Evolutionary conservation across 2,888 invertebrate genomes (phyloP), one percentile per base, ranked within the genome.

Genomic region (Trichopoda pennipes): DNA sequence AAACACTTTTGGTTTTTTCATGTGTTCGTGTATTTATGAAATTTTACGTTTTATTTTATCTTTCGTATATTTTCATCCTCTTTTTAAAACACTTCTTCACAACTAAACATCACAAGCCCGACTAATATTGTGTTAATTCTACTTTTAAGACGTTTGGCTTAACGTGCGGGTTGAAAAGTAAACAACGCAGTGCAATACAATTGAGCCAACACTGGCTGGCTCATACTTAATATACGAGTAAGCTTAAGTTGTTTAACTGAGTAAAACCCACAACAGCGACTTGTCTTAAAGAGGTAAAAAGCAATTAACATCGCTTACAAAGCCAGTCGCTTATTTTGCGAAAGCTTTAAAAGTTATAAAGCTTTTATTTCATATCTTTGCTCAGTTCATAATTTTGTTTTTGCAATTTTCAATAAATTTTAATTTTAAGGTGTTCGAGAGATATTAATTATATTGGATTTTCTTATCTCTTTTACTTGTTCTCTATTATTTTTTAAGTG

Each of bases 21-120:
- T 69, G 56, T 51, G 42, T 74, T 6, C 19, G 53, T 56, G 9
- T 60, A n/a, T 70, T 51, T 23, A n/a, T 19, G 49, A 12, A 21
- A 8, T 14, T 2, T 28, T 28, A 55, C 66, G 17, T 66, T 51
- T 32, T n/a, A n/a, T n/a, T 64, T 53, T 68, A n/a, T 51, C 21
- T 28, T 66, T 38, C 6, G 56, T 74, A 44, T 76, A n/a, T 66
- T 73, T 51, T 77, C 42, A 17, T 17, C 72, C 63, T 35, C 17
- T 47, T 70, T 17, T 70, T 3, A 77, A 68, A 42, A 42, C 76
- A 79, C 75, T 64, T 75, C 83, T 69, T 68, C 44, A 77, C 80
- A 60, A 61, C 76, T 75, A 60, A 82, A 83, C 78, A 83, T 83
- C 78, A 80, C 60, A 78, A 79, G 80, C 72, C 75, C 73, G 80